Evolutionary conservation across 2,888 invertebrate genomes (phyloP).

Genomic region (Troilus luridus): DNA sequence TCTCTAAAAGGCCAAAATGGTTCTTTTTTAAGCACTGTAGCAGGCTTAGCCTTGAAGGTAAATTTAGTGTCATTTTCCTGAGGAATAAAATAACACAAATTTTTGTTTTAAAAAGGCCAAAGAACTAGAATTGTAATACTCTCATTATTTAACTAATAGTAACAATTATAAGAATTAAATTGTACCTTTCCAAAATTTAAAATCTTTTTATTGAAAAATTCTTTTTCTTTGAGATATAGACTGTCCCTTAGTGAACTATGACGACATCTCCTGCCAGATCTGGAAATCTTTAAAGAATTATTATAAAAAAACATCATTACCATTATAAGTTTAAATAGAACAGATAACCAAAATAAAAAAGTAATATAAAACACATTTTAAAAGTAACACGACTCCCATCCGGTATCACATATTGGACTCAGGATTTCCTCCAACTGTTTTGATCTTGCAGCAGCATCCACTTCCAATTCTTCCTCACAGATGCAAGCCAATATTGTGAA

Average conservation of each 20-base stretch:
- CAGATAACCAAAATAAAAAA: neutral
- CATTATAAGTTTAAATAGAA: neutral
- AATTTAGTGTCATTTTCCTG: slow-evolving; percentile 22
- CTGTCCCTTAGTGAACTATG: slow-evolving; percentile 19
- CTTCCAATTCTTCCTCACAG: too few relatives aligned
- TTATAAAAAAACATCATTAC: neutral
- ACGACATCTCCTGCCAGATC: slow-evolving; percentile 8
- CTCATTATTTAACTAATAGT: neutral
- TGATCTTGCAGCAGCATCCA: too few relatives aligned
- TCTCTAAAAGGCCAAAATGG: slow-evolving; percentile 47
- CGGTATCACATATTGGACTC: too few relatives aligned
- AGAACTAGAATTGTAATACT: neutral
- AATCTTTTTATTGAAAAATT: slow-evolving; percentile 31
- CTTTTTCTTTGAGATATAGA: slow-evolving; percentile 1
- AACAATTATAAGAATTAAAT: neutral
- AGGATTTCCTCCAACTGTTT: too few relatives aligned
- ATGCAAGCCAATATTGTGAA: too few relatives aligned
- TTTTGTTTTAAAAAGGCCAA: neutral
- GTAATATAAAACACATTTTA: neutral
- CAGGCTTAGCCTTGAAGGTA: slow-evolving; percentile 35
- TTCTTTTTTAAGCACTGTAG: slow-evolving; percentile 15
- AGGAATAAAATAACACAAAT: neutral
- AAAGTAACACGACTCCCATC: too few relatives aligned
- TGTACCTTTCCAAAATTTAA: slow-evolving; percentile 10
- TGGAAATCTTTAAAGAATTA: neutral